Conservation (phyloP, 2,797 vertebrate genomes). For the Chiloscyllium punctatum region DNA sequence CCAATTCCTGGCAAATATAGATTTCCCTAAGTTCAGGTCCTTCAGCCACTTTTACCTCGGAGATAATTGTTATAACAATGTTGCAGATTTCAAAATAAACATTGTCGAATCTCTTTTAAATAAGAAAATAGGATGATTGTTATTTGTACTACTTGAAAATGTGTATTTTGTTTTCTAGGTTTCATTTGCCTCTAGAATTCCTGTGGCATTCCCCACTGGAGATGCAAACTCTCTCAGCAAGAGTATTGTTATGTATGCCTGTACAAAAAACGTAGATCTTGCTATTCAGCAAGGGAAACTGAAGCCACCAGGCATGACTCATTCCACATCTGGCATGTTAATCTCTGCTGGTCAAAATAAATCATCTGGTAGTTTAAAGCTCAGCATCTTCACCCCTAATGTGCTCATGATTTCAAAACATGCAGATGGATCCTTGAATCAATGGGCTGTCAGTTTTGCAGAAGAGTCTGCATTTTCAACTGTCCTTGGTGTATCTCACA, state of each 20-base stretch:
- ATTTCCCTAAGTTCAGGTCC: too few species aligned
- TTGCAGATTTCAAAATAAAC: not conserved
- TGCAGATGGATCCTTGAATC: conserved; percentile 89
- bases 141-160: conserved; percentile 44
- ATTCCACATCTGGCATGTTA: conserved; percentile 72
- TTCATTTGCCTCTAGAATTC: conserved; percentile 95
- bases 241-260: conserved; percentile 96
- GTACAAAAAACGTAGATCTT: conserved; percentile 91
- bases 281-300: conserved; percentile 90
- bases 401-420: conserved; percentile 99
- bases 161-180: conserved; percentile 63
- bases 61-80: not conserved
- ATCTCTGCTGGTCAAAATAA: conserved; percentile 84
- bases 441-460: conserved; percentile 93
- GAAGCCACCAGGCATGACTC: conserved; percentile 69
- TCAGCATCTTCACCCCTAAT: conserved; percentile 94
- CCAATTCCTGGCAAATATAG: too few species aligned
- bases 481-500: conserved; percentile 93
- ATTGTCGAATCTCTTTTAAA: not conserved
- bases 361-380: conserved; percentile 73
- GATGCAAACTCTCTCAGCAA: conserved; percentile 94
- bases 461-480: conserved; percentile 95
- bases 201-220: conserved; percentile 89
- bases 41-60: too few species aligned
- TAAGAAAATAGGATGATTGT: not conserved